phyloP scores from a whole-genome alignment of 2,113 vertebrate species.

The Tonatia bakeri region DNA sequence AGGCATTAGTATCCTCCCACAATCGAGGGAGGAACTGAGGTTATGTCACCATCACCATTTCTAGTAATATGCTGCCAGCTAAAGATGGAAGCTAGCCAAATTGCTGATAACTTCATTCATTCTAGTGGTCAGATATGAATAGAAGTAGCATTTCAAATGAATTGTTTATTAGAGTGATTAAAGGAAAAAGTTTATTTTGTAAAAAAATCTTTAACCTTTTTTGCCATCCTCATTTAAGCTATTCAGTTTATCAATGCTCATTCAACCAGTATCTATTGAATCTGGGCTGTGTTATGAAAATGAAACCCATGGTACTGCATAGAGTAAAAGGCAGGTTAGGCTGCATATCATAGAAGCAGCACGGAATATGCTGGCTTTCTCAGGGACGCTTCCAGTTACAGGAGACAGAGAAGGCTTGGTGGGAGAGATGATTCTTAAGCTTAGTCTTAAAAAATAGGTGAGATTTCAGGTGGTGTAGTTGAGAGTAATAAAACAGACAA shows the following conservation, averaged over 20 bases:
- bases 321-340: not conserved
- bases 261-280: constrained; percentile 26
- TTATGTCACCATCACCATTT: not conserved
- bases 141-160: not conserved
- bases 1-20: not conserved
- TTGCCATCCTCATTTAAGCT: not conserved
- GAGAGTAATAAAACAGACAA: not conserved
- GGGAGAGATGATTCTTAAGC: not conserved
- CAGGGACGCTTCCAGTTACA: not conserved
- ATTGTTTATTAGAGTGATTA: not conserved
- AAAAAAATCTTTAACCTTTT: not conserved
- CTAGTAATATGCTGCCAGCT: not conserved
- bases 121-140: not conserved
- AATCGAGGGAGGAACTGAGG: not conserved
- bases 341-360: not conserved
- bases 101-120: not conserved
- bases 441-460: not conserved
- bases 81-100: not conserved
- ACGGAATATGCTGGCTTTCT: not conserved
- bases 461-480: not conserved
- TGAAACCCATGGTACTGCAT: not conserved
- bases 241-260: not conserved
- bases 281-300: not conserved
- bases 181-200: not conserved
- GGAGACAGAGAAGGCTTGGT: not conserved